phyloP scores from a whole-genome alignment of 2,797 vertebrate genomes.

The Botia kubotai region DNA sequence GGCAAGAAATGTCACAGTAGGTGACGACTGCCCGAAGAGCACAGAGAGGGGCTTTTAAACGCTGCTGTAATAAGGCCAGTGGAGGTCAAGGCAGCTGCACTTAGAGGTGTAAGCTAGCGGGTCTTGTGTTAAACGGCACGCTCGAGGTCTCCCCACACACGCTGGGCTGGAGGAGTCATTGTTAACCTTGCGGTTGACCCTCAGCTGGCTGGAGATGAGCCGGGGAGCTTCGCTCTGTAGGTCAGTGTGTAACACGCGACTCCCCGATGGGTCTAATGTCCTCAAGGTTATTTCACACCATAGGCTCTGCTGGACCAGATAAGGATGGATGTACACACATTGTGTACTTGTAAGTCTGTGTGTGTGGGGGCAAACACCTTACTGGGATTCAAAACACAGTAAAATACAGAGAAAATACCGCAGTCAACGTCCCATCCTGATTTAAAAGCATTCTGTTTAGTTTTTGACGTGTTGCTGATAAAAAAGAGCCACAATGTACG shows the following conservation, averaged over 20 bases:
- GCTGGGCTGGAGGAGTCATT: not conserved
- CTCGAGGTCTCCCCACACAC: conserved; percentile 11
- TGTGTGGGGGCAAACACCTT: not conserved
- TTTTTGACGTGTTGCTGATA: too few species aligned
- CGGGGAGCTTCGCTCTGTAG: conserved; percentile 16
- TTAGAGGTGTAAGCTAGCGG: conserved; percentile 15
- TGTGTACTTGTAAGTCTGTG: not conserved
- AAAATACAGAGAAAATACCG: not conserved
- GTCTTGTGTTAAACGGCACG: conserved; percentile 31
- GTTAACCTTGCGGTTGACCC: conserved; percentile 36
- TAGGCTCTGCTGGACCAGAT: conserved; percentile 20
- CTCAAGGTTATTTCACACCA: conserved; percentile 28
- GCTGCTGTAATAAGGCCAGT: conserved; percentile 2
- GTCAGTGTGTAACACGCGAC: conserved; percentile 34
- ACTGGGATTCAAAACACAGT: not conserved
- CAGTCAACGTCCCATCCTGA: not conserved
- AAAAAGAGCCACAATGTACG: too few species aligned
- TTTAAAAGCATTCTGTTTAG: not conserved
- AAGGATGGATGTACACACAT: conserved; percentile 22
- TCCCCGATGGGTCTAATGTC: conserved; percentile 28
- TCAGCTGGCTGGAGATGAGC: conserved; percentile 20
- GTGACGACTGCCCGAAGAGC: conserved; percentile 12
- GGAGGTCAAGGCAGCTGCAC: conserved; percentile 4
- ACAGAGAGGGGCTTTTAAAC: conserved; percentile 16
- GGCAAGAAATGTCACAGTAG: conserved; percentile 11